phyloP scores from a whole-genome alignment of 2,888 invertebrate species.

The Galerucella pusilla region DNA sequence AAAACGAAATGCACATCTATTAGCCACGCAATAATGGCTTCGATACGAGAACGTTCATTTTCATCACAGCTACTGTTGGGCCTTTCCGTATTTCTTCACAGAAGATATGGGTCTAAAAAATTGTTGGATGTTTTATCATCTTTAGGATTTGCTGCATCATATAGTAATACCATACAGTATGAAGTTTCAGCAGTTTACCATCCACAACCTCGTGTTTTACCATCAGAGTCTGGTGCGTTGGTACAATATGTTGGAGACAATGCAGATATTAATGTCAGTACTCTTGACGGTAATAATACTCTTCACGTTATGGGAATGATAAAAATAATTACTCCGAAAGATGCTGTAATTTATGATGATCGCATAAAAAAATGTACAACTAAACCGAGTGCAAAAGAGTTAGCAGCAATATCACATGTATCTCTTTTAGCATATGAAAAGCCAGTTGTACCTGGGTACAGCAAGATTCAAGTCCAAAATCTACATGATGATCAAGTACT shows the following conservation, averaged over 20 bases:
- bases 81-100: conserved; percentile 56
- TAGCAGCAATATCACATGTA: conserved; percentile 47
- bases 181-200: conserved; percentile 57
- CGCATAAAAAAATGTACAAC: conserved; percentile 54
- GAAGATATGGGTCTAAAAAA: conserved; percentile 57
- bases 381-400: conserved; percentile 49
- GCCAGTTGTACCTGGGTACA: conserved; percentile 43
- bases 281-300: conserved; percentile 52
- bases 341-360: conserved; percentile 46
- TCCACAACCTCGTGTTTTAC: conserved; percentile 56
- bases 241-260: conserved; percentile 55
- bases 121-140: conserved; percentile 55
- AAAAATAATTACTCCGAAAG: too few species aligned
- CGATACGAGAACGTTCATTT: conserved; percentile 51
- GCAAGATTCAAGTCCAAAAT: conserved; percentile 45
- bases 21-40: conserved; percentile 56
- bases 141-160: conserved; percentile 58
- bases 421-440: conserved; percentile 45
- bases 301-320: conserved; percentile 51
- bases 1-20: conserved; percentile 29
- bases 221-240: conserved; percentile 54
- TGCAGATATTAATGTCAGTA: conserved; percentile 55
- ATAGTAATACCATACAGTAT: conserved; percentile 47
- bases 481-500: conserved; percentile 31
- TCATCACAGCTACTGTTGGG: conserved; percentile 54